Conservation (phyloP, 1,140 invertebrate species). For the Drosophila santomea region DNA sequence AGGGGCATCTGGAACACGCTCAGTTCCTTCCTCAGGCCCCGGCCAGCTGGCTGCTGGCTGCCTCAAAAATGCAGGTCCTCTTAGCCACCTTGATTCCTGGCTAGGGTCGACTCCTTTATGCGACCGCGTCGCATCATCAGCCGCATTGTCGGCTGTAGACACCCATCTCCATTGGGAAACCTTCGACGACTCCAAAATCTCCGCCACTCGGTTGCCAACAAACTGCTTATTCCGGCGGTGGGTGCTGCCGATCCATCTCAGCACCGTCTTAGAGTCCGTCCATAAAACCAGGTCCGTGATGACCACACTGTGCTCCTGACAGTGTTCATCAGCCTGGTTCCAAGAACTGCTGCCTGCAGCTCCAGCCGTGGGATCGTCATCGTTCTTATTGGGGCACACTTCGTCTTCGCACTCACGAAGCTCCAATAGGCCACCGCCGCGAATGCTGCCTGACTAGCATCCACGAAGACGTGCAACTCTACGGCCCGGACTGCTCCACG, state of each 20-base stretch:
- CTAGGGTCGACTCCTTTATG: no score
- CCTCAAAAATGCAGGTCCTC: background rate
- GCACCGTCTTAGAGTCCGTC: background rate
- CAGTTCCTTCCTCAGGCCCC: background rate
- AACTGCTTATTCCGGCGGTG: slow-evolving; percentile 41
- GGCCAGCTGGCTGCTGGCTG: slow-evolving; percentile 1
- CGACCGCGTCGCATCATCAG: no score
- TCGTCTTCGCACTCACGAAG: slow-evolving; percentile 57
- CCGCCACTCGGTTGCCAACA: slow-evolving; percentile 57
- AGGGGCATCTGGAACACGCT: background rate
- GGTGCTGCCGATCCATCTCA: background rate
- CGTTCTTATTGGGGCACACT: slow-evolving; percentile 75
- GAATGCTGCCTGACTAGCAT: slow-evolving; percentile 12
- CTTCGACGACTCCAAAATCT: slow-evolving; percentile 50
- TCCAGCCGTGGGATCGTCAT: slow-evolving; percentile 84
- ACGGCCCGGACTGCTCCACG: background rate
- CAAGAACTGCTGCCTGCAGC: slow-evolving; percentile 83
- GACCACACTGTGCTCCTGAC: slow-evolving; percentile 5
- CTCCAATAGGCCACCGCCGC: slow-evolving; percentile 41
- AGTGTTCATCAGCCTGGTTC: slow-evolving; percentile 54
- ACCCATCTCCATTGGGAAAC: no score
- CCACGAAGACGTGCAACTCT: slow-evolving; percentile 41
- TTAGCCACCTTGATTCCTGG: no score
- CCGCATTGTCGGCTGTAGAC: no score
- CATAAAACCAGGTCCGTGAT: background rate